Conservation (phyloP, 2,888 invertebrate species). For the Dolomedes plantarius region DNA sequence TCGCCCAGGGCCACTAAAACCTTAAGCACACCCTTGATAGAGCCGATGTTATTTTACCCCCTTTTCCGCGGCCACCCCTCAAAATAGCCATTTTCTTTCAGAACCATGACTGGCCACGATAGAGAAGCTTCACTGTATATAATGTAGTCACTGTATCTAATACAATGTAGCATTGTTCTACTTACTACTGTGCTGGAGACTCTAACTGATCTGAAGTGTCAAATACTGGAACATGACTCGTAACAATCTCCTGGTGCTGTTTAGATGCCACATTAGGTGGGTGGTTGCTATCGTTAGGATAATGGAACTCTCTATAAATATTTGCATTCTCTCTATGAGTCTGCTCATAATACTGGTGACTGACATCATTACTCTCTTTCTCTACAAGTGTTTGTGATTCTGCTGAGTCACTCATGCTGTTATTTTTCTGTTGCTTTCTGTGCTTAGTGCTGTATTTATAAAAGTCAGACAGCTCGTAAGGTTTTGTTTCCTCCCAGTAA, state of each 20-base stretch:
- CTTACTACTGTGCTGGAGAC: conserved; percentile 42
- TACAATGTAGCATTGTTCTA: too few relatives aligned
- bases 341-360: conserved; percentile 20
- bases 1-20: too few relatives aligned
- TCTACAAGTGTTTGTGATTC: not conserved
- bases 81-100: too few relatives aligned
- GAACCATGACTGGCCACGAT: too few relatives aligned
- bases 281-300: not conserved
- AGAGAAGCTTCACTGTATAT: too few relatives aligned
- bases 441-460: conserved; percentile 98
- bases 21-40: too few relatives aligned
- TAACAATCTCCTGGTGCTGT: conserved; percentile 38
- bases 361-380: conserved; percentile 9
- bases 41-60: too few relatives aligned
- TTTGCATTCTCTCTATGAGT: not conserved
- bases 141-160: too few relatives aligned
- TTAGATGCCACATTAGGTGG: not conserved
- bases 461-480: conserved; percentile 98
- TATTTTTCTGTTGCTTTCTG: conserved; percentile 80
- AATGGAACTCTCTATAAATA: not conserved
- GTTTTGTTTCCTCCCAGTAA: conserved; percentile 92
- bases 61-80: too few relatives aligned
- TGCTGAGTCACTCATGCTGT: not conserved
- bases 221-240: conserved; percentile 43
- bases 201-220: conserved; percentile 32